Percentiles rank a stretch among this genome's conserved stretches.
Conservation (phyloP, 1,140 invertebrate species). For the Venustaconcha ellipsiformis region DNA sequence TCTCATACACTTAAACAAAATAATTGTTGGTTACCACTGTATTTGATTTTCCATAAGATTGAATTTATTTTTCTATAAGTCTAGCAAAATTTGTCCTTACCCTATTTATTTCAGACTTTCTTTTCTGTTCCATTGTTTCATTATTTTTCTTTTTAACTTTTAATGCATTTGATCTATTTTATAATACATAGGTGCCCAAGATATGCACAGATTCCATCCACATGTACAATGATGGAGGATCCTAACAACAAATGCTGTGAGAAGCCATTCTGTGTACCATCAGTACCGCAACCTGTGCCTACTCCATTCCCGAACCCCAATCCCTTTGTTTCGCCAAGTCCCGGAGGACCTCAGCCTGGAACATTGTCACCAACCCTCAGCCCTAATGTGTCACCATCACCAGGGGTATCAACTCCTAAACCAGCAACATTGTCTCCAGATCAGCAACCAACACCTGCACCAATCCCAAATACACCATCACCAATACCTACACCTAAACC, state of each 20-base stretch:
- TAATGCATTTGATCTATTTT: conserved; percentile 6
- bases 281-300: conserved; percentile 3
- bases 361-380: conserved; percentile 12
- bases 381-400: not conserved
- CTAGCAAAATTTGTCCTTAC: too few species aligned
- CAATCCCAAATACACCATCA: not conserved
- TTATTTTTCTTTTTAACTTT: conserved; percentile 11
- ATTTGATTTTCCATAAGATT: too few species aligned
- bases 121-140: conserved; percentile 3
- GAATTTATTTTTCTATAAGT: too few species aligned
- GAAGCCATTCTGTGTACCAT: conserved; percentile 40
- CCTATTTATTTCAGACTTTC: not conserved
- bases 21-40: too few species aligned
- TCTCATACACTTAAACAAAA: too few species aligned
- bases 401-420: conserved; percentile 8
- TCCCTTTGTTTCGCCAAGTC: too few species aligned
- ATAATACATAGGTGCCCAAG: conserved; percentile 42
- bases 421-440: conserved; percentile 13
- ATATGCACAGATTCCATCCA: conserved; percentile 44
- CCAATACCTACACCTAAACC: conserved; percentile 10
- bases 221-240: conserved; percentile 46
- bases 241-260: conserved; percentile 47
- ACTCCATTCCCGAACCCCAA: conserved; percentile 3
- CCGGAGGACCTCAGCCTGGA: too few species aligned
- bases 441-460: not conserved